These are phyloP conservation scores for Sylvia atricapilla DNA, from an alignment of 2,113 vertebrate species.

Conservation along the genomic window DNA sequence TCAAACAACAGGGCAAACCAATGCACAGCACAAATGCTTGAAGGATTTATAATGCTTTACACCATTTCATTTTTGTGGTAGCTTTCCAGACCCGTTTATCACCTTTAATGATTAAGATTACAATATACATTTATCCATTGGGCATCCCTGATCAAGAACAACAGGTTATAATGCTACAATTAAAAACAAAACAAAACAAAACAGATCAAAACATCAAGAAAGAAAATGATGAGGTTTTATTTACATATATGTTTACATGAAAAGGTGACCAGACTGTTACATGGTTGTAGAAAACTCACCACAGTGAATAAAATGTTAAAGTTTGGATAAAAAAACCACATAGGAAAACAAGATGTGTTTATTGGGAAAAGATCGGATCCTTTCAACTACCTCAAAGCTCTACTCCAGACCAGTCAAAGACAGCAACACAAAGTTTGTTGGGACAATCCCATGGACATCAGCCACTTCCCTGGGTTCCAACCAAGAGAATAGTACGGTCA, in stretches of 20 bases:
- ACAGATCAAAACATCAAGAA: background rate
- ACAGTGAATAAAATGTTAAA: background rate
- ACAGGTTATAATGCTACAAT: background rate
- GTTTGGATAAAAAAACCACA: background rate
- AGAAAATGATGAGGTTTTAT: background rate
- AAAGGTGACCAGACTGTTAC: background rate
- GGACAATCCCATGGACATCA: background rate
- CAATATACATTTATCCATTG: background rate
- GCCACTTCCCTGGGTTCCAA: background rate
- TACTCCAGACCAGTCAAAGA: background rate
- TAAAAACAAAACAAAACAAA: background rate
- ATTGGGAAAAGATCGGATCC: accelerated
- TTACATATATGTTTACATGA: background rate
- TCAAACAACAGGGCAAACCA: background rate
- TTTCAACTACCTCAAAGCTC: background rate
- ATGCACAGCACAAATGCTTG: background rate
- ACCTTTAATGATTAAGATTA: background rate
- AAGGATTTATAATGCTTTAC: background rate
- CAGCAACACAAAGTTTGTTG: background rate
- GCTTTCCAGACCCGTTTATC: background rate
- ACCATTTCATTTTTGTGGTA: background rate
- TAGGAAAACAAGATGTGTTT: background rate
- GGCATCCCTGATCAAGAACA: background rate
- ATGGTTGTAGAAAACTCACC: background rate
- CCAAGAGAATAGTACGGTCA: background rate